Percentiles rank a stretch among this genome's conserved stretches.
These are phyloP conservation scores for Vidua chalybeata DNA, from an alignment of 2,113 vertebrate species.

Conservation along the genomic window DNA sequence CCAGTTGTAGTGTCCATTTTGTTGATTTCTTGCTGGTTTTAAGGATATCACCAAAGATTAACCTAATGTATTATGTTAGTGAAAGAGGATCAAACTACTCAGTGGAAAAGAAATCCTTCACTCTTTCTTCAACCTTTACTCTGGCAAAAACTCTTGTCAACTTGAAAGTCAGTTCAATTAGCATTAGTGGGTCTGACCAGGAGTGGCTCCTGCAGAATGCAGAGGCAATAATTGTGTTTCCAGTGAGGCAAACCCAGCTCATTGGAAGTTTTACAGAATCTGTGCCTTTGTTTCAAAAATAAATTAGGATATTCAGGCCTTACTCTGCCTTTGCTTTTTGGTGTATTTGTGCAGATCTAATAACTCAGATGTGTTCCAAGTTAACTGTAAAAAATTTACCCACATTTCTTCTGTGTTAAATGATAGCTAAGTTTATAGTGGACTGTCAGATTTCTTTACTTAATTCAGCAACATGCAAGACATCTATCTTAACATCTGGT, in stretches of 20 bases:
- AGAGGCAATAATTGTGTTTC: neutral
- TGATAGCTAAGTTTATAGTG: conserved; percentile 82
- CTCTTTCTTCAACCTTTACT: conserved; percentile 8
- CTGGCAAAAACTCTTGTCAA: neutral
- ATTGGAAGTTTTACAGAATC: neutral
- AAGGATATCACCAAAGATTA: conserved; percentile 43
- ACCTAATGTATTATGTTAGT: conserved; percentile 5
- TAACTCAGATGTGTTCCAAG: conserved; percentile 44
- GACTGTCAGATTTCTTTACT: conserved; percentile 85
- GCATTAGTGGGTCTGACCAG: neutral
- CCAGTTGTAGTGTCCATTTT: neutral
- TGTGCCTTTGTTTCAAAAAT: neutral
- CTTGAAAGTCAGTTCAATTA: conserved; percentile 31
- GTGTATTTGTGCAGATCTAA: neutral
- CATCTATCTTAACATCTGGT: conserved; percentile 80
- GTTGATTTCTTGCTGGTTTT: conserved; percentile 47
- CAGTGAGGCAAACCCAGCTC: neutral
- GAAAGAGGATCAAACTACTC: conserved; percentile 53
- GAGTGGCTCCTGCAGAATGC: neutral
- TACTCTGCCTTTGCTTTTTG: conserved; percentile 1
- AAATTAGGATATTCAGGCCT: neutral
- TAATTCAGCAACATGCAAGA: conserved; percentile 75
- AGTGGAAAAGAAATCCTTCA: conserved; percentile 21
- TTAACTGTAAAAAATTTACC: conserved; percentile 69
- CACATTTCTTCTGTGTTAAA: conserved; percentile 73